These are phyloP conservation scores for Aplochiton taeniatus DNA, from an alignment of 2,797 vertebrate species.

Conservation along the genomic window DNA sequence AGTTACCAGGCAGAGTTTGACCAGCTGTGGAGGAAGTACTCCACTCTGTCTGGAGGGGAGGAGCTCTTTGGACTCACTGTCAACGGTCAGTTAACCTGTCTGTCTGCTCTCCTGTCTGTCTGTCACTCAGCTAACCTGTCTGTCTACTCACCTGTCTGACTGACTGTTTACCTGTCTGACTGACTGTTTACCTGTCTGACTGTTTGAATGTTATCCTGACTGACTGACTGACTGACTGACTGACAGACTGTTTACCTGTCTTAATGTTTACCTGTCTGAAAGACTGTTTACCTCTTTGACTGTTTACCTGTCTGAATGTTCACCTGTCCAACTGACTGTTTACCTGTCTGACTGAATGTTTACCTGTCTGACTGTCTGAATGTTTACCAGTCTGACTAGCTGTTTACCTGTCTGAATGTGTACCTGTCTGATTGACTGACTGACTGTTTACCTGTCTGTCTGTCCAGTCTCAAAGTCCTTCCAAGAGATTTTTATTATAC, in stretches of 20 bases:
- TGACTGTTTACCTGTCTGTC: too few species aligned
- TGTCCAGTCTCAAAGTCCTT: conserved; percentile 20
- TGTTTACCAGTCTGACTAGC: neutral
- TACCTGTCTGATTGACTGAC: neutral
- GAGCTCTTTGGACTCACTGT: conserved; percentile 82
- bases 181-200: neutral
- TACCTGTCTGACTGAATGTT: neutral
- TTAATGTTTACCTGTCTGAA: too few species aligned
- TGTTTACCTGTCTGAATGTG: neutral
- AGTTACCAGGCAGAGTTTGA: conserved; percentile 81
- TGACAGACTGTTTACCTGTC: too few species aligned
- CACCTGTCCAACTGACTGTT: neutral
- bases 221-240: neutral
- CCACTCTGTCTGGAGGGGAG: conserved; percentile 78
- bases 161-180: neutral
- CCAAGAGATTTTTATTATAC: neutral
- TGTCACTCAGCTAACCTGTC: too few species aligned
- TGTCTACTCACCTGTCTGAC: too few species aligned
- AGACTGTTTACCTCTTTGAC: neutral
- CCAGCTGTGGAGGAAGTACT: conserved; percentile 81
- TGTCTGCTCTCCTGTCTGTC: neutral
- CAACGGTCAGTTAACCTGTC: conserved; percentile 62
- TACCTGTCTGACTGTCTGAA: neutral
- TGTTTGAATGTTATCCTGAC: neutral
- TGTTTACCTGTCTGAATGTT: neutral